Percentiles rank a stretch among this genome's conserved stretches.
Evolutionary conservation across 2,113 vertebrate species (phyloP).

Genomic region (Mustela nigripes): DNA sequence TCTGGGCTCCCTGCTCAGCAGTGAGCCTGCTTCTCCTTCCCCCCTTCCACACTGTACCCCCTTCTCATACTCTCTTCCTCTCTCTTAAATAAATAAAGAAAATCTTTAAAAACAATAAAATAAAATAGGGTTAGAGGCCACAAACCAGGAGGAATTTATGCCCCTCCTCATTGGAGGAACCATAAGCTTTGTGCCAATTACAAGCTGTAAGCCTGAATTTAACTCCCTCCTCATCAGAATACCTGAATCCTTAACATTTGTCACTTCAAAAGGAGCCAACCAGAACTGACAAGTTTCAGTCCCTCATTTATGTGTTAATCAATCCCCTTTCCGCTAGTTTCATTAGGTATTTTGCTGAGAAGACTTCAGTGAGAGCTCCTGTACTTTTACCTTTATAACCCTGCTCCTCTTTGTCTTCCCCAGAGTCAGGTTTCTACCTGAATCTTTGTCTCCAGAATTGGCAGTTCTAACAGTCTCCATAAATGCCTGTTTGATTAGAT

Average conservation of each 20-base stretch:
- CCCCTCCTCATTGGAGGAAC: background rate
- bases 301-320: background rate
- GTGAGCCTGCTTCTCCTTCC: background rate
- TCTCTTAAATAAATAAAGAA: background rate
- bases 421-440: background rate
- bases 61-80: no score
- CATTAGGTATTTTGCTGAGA: background rate
- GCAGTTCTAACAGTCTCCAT: background rate
- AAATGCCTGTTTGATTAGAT: background rate
- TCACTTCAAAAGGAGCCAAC: background rate
- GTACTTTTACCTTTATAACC: background rate
- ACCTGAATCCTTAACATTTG: background rate
- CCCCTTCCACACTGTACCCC: no score
- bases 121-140: background rate
- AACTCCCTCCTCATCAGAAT: background rate
- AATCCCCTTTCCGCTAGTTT: background rate
- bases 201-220: background rate
- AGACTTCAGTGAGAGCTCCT: background rate
- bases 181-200: background rate
- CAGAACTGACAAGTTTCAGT: background rate
- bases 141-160: background rate
- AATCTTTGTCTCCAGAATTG: background rate
- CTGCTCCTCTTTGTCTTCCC: background rate
- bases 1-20: background rate
- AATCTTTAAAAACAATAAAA: background rate